Base-by-base conservation (phyloP, 92 coral and sea anemone genomes). In the Pocillopora grandis region DNA sequence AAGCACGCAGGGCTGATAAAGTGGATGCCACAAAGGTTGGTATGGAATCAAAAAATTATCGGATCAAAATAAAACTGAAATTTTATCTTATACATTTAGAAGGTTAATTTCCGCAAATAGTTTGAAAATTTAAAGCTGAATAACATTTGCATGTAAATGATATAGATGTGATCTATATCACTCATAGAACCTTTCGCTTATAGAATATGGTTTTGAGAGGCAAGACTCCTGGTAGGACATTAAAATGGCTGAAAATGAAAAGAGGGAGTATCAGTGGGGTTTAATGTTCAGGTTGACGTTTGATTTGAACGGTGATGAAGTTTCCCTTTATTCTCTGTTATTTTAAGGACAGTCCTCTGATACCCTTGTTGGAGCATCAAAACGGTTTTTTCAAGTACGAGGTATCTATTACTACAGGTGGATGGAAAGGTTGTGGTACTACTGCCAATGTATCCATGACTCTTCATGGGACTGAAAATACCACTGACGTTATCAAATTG, bases 401-500 rank as follows among this genome's bases (percentile, higher is more conserved):
- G 49, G 76, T 92, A 71, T 86, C 95, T 76, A 81, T 92, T 55
- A 86, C 89, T 56, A 92, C 95, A 0, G 95, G 92, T 2, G 71
- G 85, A 21, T 92, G 92, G 92, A 79, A 70, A 52, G 62, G 76
- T 56, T 80, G 91, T 13, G 95, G 93, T 5, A 92, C 95, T 7
- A 83, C 95, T 20, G 92, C 95, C 9, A 83, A 90, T 86, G 88
- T 92, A 56, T 88, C 91, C 58, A 52, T 92, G 80, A 86, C 71
- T 48, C 57, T 92, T 14, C 58, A 86, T 37, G 95, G 95, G 52
- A 72, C 35, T 9, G 91, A 92, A 7, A 76, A 66, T 52, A 74
- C 75, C 21, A 92, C 91, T 80, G 89, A 64, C 62, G 86, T 89
- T 71, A 80, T 92, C 16, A 17, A 56, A 14, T 23, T 87, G 12